phyloP scores from a whole-genome alignment of 2,888 invertebrate genomes.

The Kryphioiulus occultus region DNA sequence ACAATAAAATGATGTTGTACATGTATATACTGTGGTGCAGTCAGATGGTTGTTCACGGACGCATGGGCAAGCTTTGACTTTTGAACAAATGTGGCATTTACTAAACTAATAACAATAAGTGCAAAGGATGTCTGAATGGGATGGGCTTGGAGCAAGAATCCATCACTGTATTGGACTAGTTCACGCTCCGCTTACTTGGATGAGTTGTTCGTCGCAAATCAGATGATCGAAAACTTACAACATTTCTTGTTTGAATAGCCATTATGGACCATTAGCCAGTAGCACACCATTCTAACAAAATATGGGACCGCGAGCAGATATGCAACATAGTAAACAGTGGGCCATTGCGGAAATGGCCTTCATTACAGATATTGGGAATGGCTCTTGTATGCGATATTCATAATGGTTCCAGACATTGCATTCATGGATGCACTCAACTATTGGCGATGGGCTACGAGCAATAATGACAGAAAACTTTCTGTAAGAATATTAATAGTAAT shows the following conservation, averaged over 20 bases:
- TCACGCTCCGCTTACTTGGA: background rate
- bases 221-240: background rate
- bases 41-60: background rate
- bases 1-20: background rate
- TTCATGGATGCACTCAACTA: background rate
- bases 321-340: background rate
- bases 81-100: background rate
- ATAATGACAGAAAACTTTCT: background rate
- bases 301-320: background rate
- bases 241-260: constrained; percentile 26
- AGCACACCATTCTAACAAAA: background rate
- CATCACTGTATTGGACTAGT: background rate
- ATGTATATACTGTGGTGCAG: too few relatives aligned
- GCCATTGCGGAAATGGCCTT: background rate
- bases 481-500: background rate
- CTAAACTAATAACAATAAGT: constrained; percentile 24
- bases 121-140: background rate
- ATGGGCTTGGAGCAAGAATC: background rate
- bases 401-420: background rate
- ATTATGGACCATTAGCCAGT: background rate
- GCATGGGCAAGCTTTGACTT: background rate
- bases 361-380: background rate
- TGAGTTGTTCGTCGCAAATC: background rate
- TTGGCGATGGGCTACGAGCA: background rate
- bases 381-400: background rate